A percentile compares a stretch with the other conserved stretches of the same genome.
phyloP scores from a whole-genome alignment of 2,888 invertebrate genomes.

The Clivina fossor region DNA sequence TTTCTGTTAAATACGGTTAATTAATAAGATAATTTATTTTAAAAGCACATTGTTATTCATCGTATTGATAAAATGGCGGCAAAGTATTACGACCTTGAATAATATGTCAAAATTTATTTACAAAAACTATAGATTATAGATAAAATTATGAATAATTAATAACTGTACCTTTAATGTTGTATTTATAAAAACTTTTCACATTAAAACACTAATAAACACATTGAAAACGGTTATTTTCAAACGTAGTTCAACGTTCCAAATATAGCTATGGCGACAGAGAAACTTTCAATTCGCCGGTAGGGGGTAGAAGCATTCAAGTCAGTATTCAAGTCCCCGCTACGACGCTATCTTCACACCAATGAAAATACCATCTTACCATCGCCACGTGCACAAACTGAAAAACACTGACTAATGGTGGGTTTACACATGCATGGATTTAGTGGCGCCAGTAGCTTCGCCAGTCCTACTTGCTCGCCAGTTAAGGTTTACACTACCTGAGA shows the following conservation, averaged over 20 bases:
- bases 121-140: neutral
- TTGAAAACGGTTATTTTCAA: neutral
- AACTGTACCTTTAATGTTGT: slow-evolving; percentile 14
- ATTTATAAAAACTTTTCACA: slow-evolving; percentile 13
- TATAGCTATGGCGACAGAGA: slow-evolving; percentile 29
- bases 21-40: slow-evolving; percentile 1
- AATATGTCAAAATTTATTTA: slow-evolving; percentile 3
- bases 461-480: too few species aligned
- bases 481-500: too few species aligned
- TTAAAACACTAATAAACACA: slow-evolving; percentile 11
- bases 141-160: slow-evolving; percentile 1
- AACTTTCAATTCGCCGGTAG: slow-evolving; percentile 15
- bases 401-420: neutral
- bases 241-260: slow-evolving; percentile 8
- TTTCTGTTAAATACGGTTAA: neutral
- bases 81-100: slow-evolving; percentile 14
- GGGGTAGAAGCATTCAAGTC: slow-evolving; percentile 4
- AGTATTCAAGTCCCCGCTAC: neutral
- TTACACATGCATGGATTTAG: too few species aligned
- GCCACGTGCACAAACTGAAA: too few species aligned
- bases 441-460: too few species aligned
- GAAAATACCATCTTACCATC: neutral
- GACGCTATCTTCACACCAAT: neutral
- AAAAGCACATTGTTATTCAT: slow-evolving; percentile 26
- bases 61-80: slow-evolving; percentile 20